Base-by-base conservation (phyloP, 2,888 invertebrate species). In the Archaeoteleia sp. region DNA sequence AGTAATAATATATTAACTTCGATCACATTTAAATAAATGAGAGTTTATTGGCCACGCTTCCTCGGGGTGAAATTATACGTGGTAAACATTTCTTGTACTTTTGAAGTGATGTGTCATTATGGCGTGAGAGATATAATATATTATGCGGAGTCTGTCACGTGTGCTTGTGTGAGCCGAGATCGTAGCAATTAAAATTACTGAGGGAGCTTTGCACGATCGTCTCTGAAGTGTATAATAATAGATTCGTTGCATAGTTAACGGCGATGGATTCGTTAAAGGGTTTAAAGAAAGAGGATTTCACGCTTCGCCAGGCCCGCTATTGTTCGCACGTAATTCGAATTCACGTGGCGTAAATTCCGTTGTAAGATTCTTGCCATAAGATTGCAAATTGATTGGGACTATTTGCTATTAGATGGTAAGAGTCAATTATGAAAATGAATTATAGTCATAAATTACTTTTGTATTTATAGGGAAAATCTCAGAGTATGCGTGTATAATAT, bases 201-300 rank as follows among this genome's bases (percentile, higher is more conserved):
- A 68, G 67, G 62, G 58, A 68, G 67, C 67, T 68, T 68, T 68
- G 67, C 67, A 67, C 57, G 65, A 67, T 61, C 67, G 70, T 67
- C 61, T 65, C 67, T 71, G 67, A 71, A 67, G 65, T 67, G 70
- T 71, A 65, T 71, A 67, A 71, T 71, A 71, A 67, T 67, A 67
- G 70, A 71, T 71, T 65, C 70, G 65, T 67, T 67, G 70, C 67
- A 67, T 67, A 68, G 67, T 71, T 67, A 71, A 67, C 67, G 57
- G 61, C 65, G 58, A 71, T 67, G 61, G 65, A 71, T 67, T 71
- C 70, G 67, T 67, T 71, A 71, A 67, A 71, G 70, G 70, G 70
- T 71, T 71, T 71, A 71, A 71, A 71, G 70, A 71, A 71, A 67
- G 70, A 71, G 70, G 70, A 71, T 71, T 71, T 71, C 67, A 67